Base-by-base conservation (phyloP, 2,797 vertebrate genomes). In the Ctenopoma kingsleyae region DNA sequence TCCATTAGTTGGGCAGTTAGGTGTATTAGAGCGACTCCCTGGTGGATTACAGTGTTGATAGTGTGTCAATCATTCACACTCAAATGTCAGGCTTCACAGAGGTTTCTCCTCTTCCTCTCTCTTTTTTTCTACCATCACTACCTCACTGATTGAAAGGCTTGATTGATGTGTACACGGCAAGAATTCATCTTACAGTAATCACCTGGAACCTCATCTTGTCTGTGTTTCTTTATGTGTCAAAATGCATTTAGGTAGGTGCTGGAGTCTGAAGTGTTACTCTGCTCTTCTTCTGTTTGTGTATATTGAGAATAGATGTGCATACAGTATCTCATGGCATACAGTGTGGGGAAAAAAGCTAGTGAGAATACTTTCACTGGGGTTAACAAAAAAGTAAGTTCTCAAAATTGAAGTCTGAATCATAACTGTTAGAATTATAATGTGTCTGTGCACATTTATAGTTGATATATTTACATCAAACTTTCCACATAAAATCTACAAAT, bases 1-100 rank as follows among this genome's bases (percentile, higher is more conserved):
- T 83, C 79, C 75, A 83, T 91, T 88, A 89, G 71, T 49, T 47
- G 58, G 65, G 70, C 58, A 27, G 67, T 81, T 78, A 74, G 83
- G 80, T 81, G 87, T 83, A 76, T 86, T 73, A 82, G 35, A 84
- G 44, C 4, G 16, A 38, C 68, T 81, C 83, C 79, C 80, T 2
- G 15, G 75, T 83, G 83, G 72, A 78, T 86, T 60, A 56, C 50
- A 22, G 60, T 69, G 79, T 67, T 86, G 83, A 89, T 86, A 51
- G 74, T 64, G 76, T 87, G 84, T 85, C 90, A 90, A 6, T 90
- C 84, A 79, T 59, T 72, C 11, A 4, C 44, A 16, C 64, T 61
- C 35, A 51, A 59, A 63, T 27, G 35, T 15, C 44, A 23, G 51
- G 47, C 61, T 74, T 63, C 41, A 15, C 43, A 59, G n/a, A 53